These are phyloP conservation scores for Malacoraja senta DNA, from an alignment of 2,797 vertebrate genomes.

Conservation along the genomic window DNA sequence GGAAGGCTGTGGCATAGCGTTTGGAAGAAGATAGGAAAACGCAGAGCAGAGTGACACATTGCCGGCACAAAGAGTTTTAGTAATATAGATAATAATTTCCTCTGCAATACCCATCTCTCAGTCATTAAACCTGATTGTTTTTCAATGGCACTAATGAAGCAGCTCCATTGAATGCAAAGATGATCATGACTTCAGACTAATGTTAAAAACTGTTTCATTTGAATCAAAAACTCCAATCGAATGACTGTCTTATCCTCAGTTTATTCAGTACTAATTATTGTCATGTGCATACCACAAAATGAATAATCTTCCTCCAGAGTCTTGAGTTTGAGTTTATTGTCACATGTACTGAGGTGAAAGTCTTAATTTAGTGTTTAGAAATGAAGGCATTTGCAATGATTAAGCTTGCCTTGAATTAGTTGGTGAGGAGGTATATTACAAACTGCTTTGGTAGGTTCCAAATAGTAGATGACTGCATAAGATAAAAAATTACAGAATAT, in stretches of 20 bases:
- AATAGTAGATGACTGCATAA: background rate
- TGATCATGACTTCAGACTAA: background rate
- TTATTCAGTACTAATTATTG: background rate
- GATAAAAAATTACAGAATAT: background rate
- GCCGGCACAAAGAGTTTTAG: no score
- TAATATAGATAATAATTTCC: background rate
- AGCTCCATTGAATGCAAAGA: background rate
- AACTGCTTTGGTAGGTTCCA: background rate
- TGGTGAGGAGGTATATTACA: background rate
- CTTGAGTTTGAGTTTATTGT: no score
- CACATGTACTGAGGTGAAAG: no score
- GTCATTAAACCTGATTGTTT: background rate
- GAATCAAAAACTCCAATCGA: background rate
- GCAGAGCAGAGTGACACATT: no score
- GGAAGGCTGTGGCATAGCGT: no score
- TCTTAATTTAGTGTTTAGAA: background rate
- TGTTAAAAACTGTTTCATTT: background rate
- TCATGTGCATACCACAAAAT: background rate
- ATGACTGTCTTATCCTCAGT: background rate
- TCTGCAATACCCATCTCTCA: background rate
- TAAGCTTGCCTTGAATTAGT: background rate
- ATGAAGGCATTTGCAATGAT: constrained; percentile 5
- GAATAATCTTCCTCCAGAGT: background rate
- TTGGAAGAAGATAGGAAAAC: no score
- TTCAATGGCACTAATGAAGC: background rate